A percentile compares a stretch with the other conserved stretches of the same genome.
Evolutionary conservation across 2,888 invertebrate species (phyloP).

Genomic region (Drosophila engyochracea): DNA sequence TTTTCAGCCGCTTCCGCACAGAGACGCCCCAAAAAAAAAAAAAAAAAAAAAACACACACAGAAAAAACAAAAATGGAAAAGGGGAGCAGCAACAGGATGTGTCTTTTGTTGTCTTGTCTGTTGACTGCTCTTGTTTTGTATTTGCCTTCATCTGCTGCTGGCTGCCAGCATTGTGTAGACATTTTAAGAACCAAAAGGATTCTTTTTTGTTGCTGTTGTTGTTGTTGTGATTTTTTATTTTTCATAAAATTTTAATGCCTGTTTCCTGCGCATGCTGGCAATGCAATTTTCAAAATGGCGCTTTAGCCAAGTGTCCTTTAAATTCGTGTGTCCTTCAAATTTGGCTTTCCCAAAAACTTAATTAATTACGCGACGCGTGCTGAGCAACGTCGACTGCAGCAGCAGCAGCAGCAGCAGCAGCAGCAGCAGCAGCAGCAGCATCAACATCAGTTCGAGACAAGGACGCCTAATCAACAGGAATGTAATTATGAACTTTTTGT

Average conservation of each 20-base stretch:
- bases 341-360: conserved; percentile 34
- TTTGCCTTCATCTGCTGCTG: conserved; percentile 17
- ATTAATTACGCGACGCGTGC: conserved; percentile 40
- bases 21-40: conserved; percentile 10
- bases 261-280: conserved; percentile 36
- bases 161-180: conserved; percentile 64
- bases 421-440: conserved; percentile 2
- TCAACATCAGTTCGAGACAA: conserved; percentile 61
- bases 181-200: conserved; percentile 81
- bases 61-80: background rate
- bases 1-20: conserved; percentile 37
- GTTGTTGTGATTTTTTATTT: conserved; percentile 54
- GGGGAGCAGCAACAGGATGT: conserved; percentile 13
- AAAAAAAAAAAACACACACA: no score
- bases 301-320: conserved; percentile 17
- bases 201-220: conserved; percentile 47
- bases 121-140: conserved; percentile 2
- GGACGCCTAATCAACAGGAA: conserved; percentile 83
- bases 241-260: conserved; percentile 16
- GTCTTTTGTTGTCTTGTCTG: conserved; percentile 40
- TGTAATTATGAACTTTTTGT: conserved; percentile 82
- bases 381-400: conserved; percentile 1
- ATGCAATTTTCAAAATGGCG: conserved; percentile 74
- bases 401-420: conserved; percentile 11
- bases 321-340: conserved; percentile 22